phyloP scores from a whole-genome alignment of 2,113 vertebrate species.

The Vombatus ursinus region DNA sequence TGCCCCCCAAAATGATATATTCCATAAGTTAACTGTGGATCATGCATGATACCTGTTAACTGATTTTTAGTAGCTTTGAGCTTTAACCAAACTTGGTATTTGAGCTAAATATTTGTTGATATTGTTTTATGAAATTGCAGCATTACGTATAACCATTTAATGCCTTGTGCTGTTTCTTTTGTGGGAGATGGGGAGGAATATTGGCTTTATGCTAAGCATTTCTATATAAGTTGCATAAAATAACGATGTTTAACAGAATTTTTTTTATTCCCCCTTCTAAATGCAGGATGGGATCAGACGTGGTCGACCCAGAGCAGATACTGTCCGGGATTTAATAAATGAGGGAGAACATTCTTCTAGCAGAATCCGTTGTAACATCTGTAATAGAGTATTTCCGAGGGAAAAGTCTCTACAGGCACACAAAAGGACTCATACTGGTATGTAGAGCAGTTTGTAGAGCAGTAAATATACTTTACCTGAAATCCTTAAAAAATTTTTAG shows the following conservation, averaged over 20 bases:
- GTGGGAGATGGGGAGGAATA: neutral
- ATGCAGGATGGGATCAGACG: constrained; percentile 92
- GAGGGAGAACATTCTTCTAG: constrained; percentile 98
- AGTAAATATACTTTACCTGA: constrained; percentile 31
- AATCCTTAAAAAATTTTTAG: constrained; percentile 16
- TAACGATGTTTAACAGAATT: neutral
- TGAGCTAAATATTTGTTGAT: neutral
- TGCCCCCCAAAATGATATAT: neutral
- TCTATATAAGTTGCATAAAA: neutral
- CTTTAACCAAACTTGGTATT: neutral
- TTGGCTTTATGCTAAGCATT: neutral
- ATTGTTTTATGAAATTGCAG: neutral
- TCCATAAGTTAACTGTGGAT: neutral
- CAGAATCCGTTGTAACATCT: constrained; percentile 97
- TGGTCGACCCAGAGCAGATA: constrained; percentile 95
- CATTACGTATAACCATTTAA: neutral
- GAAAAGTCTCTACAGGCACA: constrained; percentile 98
- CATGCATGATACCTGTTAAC: neutral
- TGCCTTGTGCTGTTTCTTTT: neutral
- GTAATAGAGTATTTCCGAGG: constrained; percentile 96
- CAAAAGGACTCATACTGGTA: constrained; percentile 98
- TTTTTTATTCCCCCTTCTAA: neutral
- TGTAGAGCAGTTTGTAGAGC: constrained; percentile 53
- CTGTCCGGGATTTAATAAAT: constrained; percentile 94
- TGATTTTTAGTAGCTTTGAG: neutral